Base-by-base conservation (phyloP, 2,888 invertebrate genomes). In the Vanessa cardui region DNA sequence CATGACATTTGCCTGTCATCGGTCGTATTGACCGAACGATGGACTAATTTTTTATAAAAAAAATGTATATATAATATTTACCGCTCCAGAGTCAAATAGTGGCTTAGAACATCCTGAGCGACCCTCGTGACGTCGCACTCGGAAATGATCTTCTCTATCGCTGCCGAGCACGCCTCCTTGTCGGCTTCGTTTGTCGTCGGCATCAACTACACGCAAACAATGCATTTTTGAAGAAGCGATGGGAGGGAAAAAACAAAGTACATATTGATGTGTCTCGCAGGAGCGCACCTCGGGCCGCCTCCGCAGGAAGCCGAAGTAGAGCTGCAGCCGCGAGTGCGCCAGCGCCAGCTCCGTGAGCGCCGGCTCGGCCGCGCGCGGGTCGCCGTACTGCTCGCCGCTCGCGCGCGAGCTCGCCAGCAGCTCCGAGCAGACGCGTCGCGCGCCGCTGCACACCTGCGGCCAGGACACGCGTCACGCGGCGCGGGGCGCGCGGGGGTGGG, bases 71-170 rank as follows among this genome's bases (percentile, higher is more conserved):
- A 3, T n/a, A 47, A 15, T 26, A 45, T 18, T 39, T 78, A 94
- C 94, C 98, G 96, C 86, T 99, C 99, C 76, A 99, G 93, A 21
- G 96, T 94, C 63, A 99, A 94, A 89, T 99, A 99, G 71, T 96
- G 95, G 47, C 97, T 97, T 1, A 99, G 93, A 31, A 97, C 83
- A 77, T 97, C 97, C 81, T 97, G 97, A 89, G 97, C 96, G 56
- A 95, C 95, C 33, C 95, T 94, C 74, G 95, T 96, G 71, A 96
- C 89, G 78, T 95, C 96, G 71, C 97, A 96, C 69, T 95, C 94
- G 44, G 94, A 94, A 21, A 98, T 93, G 63, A 96, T 90, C 60
- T 93, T 89, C 73, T 97, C 96, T 1, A 87, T 77, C 0, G 82
- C 85, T 0, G 80, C 86, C 4, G 74, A 68, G 60, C 80, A 78